Evolutionary conservation across 2,888 invertebrate species (phyloP).

Genomic region (Ctena decussata): DNA sequence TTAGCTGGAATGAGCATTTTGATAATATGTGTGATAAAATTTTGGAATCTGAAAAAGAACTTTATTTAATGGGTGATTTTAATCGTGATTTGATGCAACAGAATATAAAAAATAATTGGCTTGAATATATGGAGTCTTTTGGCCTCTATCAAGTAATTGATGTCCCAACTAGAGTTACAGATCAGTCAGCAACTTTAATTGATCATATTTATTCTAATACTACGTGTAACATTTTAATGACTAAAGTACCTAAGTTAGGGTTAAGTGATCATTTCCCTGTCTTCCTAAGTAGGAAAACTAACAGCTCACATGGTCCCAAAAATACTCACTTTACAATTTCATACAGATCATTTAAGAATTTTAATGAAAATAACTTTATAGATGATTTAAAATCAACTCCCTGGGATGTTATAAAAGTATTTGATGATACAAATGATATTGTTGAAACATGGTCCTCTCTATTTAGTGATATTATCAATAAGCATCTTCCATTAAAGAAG

Average conservation of each 20-base stretch:
- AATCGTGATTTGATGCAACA: background rate
- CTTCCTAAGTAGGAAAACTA: background rate
- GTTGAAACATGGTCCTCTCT: too few species aligned
- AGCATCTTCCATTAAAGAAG: too few species aligned
- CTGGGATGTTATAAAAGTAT: too few species aligned
- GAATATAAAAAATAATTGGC: background rate
- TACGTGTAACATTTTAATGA: background rate
- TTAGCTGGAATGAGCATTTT: background rate
- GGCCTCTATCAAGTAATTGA: background rate
- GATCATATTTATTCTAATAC: background rate
- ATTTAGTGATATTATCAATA: too few species aligned
- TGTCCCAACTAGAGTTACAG: background rate
- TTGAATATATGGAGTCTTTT: background rate
- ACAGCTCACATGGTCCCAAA: background rate
- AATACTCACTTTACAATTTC: background rate
- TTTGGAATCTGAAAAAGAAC: conserved; percentile 1
- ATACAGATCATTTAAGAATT: background rate
- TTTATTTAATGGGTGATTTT: background rate
- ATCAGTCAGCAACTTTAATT: background rate
- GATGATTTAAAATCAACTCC: too few species aligned
- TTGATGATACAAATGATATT: too few species aligned
- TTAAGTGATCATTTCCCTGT: background rate
- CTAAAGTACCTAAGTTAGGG: background rate
- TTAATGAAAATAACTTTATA: too few species aligned
- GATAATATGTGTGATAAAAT: background rate